phyloP scores from a whole-genome alignment of 2,888 invertebrate species.

The Andrena flavipes region DNA sequence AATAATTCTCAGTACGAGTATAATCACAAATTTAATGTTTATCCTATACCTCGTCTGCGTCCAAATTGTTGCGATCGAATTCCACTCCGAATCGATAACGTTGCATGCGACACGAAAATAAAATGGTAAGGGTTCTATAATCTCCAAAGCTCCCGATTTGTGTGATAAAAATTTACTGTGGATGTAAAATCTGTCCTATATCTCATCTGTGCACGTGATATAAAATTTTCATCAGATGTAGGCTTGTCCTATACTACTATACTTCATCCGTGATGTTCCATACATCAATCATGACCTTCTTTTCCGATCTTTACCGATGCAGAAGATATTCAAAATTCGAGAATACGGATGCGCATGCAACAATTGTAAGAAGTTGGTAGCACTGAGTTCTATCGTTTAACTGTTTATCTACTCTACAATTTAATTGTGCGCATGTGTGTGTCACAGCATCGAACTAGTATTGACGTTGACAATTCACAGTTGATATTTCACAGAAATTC shows the following conservation, averaged over 20 bases:
- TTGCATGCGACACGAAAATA: too few species aligned
- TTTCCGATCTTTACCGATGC: background rate
- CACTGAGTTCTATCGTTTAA: constrained; percentile 39
- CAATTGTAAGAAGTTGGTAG: constrained; percentile 39
- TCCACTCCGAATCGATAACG: too few species aligned
- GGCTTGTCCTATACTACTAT: too few species aligned
- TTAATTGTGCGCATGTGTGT: constrained; percentile 61
- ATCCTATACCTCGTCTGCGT: too few species aligned
- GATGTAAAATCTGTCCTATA: too few species aligned
- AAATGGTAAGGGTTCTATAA: too few species aligned
- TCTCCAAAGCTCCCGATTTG: too few species aligned
- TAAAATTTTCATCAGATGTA: too few species aligned
- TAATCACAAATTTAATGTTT: constrained; percentile 5
- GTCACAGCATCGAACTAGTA: constrained; percentile 51
- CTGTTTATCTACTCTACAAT: constrained; percentile 5
- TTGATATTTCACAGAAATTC: constrained; percentile 63
- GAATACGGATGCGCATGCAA: background rate
- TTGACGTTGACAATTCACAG: constrained; percentile 73
- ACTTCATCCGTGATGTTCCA: too few species aligned
- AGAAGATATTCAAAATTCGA: background rate
- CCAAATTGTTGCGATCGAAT: too few species aligned
- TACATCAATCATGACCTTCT: constrained; percentile 1
- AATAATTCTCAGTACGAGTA: background rate
- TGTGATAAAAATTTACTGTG: too few species aligned
- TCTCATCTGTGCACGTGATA: too few species aligned